A percentile compares a stretch with the other conserved stretches of the same genome.
These are phyloP conservation scores for Archilochus colubris DNA, from an alignment of 2,113 vertebrate species.

Conservation along the genomic window DNA sequence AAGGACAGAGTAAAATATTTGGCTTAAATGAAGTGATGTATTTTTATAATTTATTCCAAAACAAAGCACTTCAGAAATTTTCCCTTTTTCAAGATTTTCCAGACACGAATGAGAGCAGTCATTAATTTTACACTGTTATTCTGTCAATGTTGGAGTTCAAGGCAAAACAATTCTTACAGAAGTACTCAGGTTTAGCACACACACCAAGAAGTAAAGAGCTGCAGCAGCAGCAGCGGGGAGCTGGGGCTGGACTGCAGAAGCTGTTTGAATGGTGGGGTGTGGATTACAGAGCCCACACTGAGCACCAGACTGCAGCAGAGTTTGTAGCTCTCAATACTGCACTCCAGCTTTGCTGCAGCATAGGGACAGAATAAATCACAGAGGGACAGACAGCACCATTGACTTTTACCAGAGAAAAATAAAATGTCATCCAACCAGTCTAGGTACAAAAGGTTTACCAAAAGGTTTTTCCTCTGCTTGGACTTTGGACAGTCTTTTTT, in stretches of 20 bases:
- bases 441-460: background rate
- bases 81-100: background rate
- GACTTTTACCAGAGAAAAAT: background rate
- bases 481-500: background rate
- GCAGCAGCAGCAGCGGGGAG: background rate
- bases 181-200: background rate
- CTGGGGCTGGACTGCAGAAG: background rate
- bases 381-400: background rate
- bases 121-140: background rate
- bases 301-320: background rate
- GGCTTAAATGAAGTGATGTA: background rate
- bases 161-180: background rate
- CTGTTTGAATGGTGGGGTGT: background rate
- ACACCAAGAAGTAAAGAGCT: background rate
- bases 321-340: background rate
- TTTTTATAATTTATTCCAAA: background rate
- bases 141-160: background rate
- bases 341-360: background rate
- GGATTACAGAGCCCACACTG: background rate
- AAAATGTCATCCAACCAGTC: background rate
- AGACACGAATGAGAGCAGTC: background rate
- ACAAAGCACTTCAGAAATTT: background rate
- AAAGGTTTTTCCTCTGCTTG: background rate
- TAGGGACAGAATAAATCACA: background rate
- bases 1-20: background rate